phyloP scores from a whole-genome alignment of 2,888 invertebrate species.

The Oligia fasciuncula region DNA sequence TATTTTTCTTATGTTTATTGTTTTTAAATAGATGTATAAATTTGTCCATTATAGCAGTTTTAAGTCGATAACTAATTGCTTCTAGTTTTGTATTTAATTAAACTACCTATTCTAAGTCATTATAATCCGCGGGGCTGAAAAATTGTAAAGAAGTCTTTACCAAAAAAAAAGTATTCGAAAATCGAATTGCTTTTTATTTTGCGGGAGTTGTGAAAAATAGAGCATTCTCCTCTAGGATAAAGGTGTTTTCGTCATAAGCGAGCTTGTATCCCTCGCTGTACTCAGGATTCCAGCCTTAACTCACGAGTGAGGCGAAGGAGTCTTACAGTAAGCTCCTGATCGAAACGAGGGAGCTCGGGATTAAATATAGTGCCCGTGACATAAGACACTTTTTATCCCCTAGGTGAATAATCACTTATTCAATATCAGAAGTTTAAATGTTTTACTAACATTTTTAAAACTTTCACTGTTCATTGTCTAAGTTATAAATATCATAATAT shows the following conservation, averaged over 20 bases:
- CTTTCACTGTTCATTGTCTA: background rate
- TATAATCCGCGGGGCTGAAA: background rate
- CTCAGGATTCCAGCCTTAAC: background rate
- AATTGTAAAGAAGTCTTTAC: background rate
- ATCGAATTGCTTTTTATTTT: background rate
- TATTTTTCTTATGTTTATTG: background rate
- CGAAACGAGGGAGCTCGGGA: background rate
- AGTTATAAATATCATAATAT: background rate
- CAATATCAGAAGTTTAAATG: background rate
- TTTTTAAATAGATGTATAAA: background rate
- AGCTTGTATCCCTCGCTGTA: background rate
- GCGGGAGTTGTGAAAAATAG: background rate
- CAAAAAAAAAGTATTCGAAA: background rate
- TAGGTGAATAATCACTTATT: background rate
- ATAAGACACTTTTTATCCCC: background rate
- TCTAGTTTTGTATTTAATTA: background rate
- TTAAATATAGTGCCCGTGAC: background rate
- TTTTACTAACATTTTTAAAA: background rate
- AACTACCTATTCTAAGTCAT: background rate
- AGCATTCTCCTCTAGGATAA: background rate
- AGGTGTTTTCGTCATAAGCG: background rate
- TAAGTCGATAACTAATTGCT: background rate
- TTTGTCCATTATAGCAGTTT: background rate
- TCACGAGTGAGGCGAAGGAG: background rate
- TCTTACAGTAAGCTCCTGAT: background rate